Percentiles rank a stretch among this genome's conserved stretches.
Evolutionary conservation across 2,888 invertebrate species (phyloP).

Genomic region (Liopterus haemorrhoidalis): DNA sequence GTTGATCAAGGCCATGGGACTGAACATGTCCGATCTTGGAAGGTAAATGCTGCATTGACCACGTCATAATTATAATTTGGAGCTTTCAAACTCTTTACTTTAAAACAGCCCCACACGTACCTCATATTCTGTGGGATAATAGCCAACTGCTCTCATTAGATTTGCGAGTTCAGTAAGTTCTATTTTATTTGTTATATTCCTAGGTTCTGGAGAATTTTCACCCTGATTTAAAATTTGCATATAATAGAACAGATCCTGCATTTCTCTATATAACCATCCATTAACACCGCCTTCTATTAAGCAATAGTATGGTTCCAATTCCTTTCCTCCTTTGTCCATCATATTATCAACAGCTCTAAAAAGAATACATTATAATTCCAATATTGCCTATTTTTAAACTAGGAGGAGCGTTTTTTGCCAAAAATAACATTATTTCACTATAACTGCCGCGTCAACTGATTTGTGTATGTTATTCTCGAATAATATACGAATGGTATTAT

Average conservation of each 20-base stretch:
- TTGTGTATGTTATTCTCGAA: too few relatives aligned
- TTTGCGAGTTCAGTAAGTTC: conserved; percentile 63
- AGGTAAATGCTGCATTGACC: too few relatives aligned
- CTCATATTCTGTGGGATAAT: conserved; percentile 69
- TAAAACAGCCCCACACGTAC: conserved; percentile 44
- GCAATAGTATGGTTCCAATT: conserved; percentile 63
- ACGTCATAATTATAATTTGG: too few relatives aligned
- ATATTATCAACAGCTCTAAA: conserved; percentile 51
- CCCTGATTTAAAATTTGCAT: conserved; percentile 69
- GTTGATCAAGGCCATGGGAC: too few relatives aligned
- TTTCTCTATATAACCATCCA: conserved; percentile 65
- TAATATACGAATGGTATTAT: too few relatives aligned
- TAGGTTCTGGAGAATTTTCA: conserved; percentile 57
- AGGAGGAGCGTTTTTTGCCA: too few relatives aligned
- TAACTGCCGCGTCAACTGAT: too few relatives aligned
- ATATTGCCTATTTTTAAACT: too few relatives aligned
- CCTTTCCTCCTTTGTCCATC: conserved; percentile 50
- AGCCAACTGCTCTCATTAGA: conserved; percentile 68
- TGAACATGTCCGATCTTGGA: too few relatives aligned
- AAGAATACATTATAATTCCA: too few relatives aligned
- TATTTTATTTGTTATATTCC: conserved; percentile 56
- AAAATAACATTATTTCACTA: too few relatives aligned
- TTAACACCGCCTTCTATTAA: conserved; percentile 63
- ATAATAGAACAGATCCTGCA: conserved; percentile 70
- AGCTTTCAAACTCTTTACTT: too few relatives aligned